phyloP scores from a whole-genome alignment of 2,113 vertebrate species.

The Zapornia atra region DNA sequence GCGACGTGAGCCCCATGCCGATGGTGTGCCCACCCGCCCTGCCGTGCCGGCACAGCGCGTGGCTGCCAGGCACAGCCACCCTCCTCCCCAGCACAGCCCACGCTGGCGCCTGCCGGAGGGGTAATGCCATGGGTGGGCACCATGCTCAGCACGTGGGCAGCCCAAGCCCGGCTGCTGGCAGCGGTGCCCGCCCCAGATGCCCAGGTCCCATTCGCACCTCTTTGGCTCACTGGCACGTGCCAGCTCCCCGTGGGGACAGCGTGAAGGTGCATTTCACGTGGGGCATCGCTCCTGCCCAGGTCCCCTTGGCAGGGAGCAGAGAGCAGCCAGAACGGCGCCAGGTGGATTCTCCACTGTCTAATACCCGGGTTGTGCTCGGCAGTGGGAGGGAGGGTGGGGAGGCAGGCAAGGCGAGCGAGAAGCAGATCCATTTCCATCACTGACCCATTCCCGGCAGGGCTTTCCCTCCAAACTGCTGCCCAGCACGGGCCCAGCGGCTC shows the following conservation, averaged over 20 bases:
- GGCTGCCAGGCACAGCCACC: not conserved
- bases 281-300: not conserved
- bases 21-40: not conserved
- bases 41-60: not conserved
- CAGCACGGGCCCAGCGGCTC: not conserved
- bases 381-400: not conserved
- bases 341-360: conserved; percentile 44
- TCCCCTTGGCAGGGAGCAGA: not conserved
- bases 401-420: too few relatives aligned
- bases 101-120: not conserved
- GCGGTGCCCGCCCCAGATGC: accelerated
- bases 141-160: not conserved
- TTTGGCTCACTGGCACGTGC: not conserved
- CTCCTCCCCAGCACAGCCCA: not conserved
- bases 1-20: conserved; percentile 51
- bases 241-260: accelerated
- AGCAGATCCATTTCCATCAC: not conserved
- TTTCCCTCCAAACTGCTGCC: not conserved
- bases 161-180: accelerated
- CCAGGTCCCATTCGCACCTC: accelerated
- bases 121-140: not conserved
- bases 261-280: accelerated
- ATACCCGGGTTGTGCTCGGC: not conserved
- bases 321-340: not conserved
- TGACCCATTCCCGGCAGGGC: not conserved